These are phyloP conservation scores for Danio jaintianensis DNA, from an alignment of 2,797 vertebrate species.

Conservation along the genomic window DNA sequence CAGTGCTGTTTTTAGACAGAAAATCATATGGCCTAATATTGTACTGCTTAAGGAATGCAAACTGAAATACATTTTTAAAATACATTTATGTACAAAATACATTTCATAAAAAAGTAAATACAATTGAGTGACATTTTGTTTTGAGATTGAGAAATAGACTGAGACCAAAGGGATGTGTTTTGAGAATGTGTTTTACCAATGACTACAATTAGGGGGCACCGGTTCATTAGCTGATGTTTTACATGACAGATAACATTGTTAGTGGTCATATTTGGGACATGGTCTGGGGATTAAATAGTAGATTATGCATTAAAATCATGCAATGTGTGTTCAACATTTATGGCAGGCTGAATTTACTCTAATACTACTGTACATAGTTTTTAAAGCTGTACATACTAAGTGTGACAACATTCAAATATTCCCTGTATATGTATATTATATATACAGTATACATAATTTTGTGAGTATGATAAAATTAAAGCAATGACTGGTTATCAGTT, in stretches of 20 bases:
- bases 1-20: not conserved
- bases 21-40: not conserved
- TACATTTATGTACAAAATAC: no score
- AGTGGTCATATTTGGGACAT: not conserved
- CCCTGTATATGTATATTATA: not conserved
- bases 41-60: not conserved
- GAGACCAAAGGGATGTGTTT: no score
- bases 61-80: no score
- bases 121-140: not conserved
- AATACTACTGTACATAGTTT: no score
- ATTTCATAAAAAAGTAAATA: not conserved
- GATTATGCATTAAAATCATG: not conserved
- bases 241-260: not conserved
- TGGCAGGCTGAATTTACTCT: not conserved
- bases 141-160: not conserved
- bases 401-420: not conserved
- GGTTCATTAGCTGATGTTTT: not conserved
- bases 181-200: not conserved
- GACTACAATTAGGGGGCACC: slow-evolving; percentile 3
- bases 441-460: not conserved
- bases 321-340: not conserved
- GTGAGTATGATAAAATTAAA: not conserved
- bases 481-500: not conserved
- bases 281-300: not conserved
- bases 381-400: no score